A percentile compares a stretch with the other conserved stretches of the same genome.
Evolutionary conservation across 2,888 invertebrate species (phyloP).

Genomic region (Rambutsinella grinnellia): DNA sequence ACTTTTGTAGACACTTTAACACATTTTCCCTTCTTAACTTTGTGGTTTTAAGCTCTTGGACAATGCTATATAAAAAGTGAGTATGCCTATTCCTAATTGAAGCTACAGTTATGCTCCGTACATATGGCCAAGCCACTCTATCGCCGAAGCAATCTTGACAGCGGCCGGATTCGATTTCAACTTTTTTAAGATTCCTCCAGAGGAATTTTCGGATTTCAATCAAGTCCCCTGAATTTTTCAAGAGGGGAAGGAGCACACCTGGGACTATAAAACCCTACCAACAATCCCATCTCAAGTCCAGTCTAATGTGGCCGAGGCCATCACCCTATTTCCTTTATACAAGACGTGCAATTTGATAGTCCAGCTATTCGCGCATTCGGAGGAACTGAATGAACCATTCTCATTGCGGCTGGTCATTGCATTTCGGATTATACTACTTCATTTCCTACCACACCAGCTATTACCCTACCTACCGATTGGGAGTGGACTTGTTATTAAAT

Average conservation of each 20-base stretch:
- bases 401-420: background rate
- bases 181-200: constrained; percentile 50
- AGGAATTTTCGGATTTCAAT: constrained; percentile 59
- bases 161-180: constrained; percentile 51
- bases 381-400: background rate
- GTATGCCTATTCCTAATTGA: too few species aligned
- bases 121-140: background rate
- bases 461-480: background rate
- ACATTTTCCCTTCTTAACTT: background rate
- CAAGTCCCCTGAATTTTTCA: constrained; percentile 57
- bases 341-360: background rate
- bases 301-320: constrained; percentile 19
- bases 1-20: constrained; percentile 2
- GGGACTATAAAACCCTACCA: constrained; percentile 54
- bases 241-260: constrained; percentile 53
- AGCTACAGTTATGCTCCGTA: too few species aligned
- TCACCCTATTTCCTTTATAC: background rate
- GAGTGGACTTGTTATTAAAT: background rate
- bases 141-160: constrained; percentile 51
- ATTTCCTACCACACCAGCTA: background rate
- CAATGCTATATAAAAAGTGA: too few species aligned
- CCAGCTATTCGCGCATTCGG: background rate
- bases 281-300: constrained; percentile 52
- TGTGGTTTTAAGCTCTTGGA: background rate
- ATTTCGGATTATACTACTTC: background rate